Conservation (phyloP, 2,888 invertebrate genomes). For the Fragum sueziense region DNA sequence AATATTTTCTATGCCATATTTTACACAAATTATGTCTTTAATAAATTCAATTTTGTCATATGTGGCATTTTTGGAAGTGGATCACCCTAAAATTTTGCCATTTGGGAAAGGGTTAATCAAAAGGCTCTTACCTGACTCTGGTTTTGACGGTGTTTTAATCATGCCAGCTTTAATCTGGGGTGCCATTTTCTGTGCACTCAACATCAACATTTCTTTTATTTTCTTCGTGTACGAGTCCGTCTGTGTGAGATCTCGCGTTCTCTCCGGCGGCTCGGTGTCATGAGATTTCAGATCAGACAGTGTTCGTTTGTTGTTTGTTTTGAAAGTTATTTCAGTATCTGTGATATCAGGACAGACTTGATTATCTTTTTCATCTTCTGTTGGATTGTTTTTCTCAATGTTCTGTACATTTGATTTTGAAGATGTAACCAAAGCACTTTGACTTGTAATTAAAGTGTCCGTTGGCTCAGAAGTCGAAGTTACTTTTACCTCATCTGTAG, state of each 20-base stretch:
- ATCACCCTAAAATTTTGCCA: too few relatives aligned
- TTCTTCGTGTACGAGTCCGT: slow-evolving; percentile 28
- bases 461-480: too few relatives aligned
- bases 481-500: too few relatives aligned
- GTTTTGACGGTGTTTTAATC: slow-evolving; percentile 46
- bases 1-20: too few relatives aligned
- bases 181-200: slow-evolving; percentile 39
- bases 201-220: slow-evolving; percentile 43
- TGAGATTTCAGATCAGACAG: background rate
- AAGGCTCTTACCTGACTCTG: slow-evolving; percentile 13
- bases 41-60: too few relatives aligned
- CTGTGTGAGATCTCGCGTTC: slow-evolving; percentile 42
- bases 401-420: background rate
- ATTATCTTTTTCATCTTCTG: background rate
- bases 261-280: background rate
- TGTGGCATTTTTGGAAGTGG: too few relatives aligned
- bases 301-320: slow-evolving; percentile 2
- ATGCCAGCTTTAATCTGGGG: slow-evolving; percentile 26
- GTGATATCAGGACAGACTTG: slow-evolving; percentile 6
- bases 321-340: slow-evolving; percentile 14
- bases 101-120: background rate
- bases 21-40: too few relatives aligned
- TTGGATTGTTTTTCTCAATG: background rate
- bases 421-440: background rate
- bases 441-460: background rate